phyloP scores from a whole-genome alignment of 1,140 invertebrate species.

The Brachionus paranguensis region DNA sequence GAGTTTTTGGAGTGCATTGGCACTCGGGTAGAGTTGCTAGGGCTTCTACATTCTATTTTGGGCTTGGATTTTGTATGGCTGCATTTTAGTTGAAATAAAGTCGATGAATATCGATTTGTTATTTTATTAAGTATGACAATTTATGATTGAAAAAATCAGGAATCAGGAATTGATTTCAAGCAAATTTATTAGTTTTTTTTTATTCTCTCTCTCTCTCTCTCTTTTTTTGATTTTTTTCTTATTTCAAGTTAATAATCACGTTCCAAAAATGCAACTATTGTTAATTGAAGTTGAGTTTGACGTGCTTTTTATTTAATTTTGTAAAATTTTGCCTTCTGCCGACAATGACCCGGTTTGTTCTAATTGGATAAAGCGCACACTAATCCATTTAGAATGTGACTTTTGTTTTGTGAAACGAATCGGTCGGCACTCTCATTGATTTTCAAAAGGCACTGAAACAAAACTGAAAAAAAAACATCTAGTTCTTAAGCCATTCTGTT shows the following conservation, averaged over 20 bases:
- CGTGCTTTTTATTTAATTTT: not conserved
- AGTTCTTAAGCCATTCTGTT: constrained; percentile 6
- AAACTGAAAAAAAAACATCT: not conserved
- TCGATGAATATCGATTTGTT: constrained; percentile 11
- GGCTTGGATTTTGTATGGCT: not conserved
- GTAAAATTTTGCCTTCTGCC: not conserved
- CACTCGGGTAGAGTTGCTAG: not conserved
- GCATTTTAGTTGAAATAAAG: not conserved
- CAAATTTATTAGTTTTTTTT: constrained; percentile 19
- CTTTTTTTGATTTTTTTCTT: not conserved
- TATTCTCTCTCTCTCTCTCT: not conserved
- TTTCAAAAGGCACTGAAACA: not conserved
- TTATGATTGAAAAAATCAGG: not conserved
- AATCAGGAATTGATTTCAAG: constrained; percentile 31
- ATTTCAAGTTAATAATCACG: constrained; percentile 7
- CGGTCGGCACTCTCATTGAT: not conserved
- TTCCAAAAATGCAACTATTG: not conserved
- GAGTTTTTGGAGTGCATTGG: not conserved
- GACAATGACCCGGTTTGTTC: not conserved
- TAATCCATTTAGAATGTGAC: constrained; percentile 16
- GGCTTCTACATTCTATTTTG: not conserved
- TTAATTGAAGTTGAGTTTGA: not conserved
- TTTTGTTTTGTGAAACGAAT: not conserved
- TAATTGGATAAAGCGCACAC: not conserved
- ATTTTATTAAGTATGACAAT: constrained; percentile 12